Evolutionary conservation across 2,113 vertebrate genomes (phyloP), one percentile per base, ranked within the genome.

Genomic region (Anser brachyrhynchus): DNA sequence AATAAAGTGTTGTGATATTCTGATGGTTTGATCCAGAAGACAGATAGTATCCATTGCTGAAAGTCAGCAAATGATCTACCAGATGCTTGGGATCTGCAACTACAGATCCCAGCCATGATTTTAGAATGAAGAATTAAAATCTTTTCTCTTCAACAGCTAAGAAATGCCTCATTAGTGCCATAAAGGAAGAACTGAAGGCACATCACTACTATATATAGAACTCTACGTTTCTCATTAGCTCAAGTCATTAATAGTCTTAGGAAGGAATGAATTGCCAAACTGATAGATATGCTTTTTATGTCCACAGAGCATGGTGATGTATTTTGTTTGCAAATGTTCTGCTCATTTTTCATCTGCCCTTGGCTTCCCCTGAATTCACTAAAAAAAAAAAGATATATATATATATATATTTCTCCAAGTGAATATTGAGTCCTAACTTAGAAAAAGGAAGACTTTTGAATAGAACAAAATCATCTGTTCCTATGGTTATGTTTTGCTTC

Each of bases 21-120:
- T 81, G 29, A 43, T 86, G 61, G 43, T n/a, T 89, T 86, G 76
- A 94, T 75, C 52, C 80, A 90, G 76, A 41, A 74, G 86, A 94
- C 6, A 74, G 57, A 88, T 21, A 52, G 33, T 67, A 18, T 71
- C 14, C 83, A 82, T 58, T 86, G 37, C 72, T 93, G 90, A 88
- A 59, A 94, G 78, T 37, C 13, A 94, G 84, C 55, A 95, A 97
- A 96, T 87, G 69, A 92, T 90, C 80, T 84, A 93, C 75, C 93
- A 96, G 92, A 75, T 86, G 58, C 80, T 89, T 73, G 92, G 44
- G 76, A 84, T 84, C 80, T 87, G 61, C 84, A 92, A 49, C 72
- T 61, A 61, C 11, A 0, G 33, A 84, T 72, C 39, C 33, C 49
- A 44, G 65, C 23, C 86, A 51, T 7, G 29, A 62, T 66, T 94